Conservation (phyloP, 2,113 vertebrate genomes). For the Lophotis ruficrista region DNA sequence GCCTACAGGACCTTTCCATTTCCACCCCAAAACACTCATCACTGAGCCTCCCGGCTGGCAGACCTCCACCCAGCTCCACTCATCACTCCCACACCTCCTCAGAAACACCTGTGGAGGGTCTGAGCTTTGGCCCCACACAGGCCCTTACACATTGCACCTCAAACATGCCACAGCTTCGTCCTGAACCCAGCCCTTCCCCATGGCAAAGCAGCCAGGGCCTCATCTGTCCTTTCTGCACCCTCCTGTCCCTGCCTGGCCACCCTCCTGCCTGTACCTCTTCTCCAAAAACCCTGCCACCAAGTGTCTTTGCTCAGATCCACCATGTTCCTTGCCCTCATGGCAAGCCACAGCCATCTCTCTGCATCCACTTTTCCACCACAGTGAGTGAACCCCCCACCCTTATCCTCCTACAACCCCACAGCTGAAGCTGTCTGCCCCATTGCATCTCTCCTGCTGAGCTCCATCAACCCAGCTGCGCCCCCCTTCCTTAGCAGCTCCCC, state of each 20-base stretch:
- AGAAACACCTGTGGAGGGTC: background rate
- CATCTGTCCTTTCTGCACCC: rapidly evolving
- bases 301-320: background rate
- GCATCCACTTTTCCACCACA: rapidly evolving
- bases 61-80: background rate
- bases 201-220: background rate
- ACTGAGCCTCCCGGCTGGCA: background rate
- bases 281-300: background rate
- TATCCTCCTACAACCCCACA: rapidly evolving
- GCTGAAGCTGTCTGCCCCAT: background rate
- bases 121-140: background rate
- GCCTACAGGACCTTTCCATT: background rate
- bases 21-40: background rate
- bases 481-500: background rate
- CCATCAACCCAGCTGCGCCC: background rate
- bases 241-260: background rate
- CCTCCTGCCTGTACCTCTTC: too few species aligned
- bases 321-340: background rate
- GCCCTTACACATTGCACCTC: background rate
- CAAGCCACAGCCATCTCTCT: background rate
- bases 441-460: background rate
- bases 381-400: background rate
- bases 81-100: background rate
- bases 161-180: background rate
- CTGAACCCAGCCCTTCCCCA: background rate